phyloP scores from a whole-genome alignment of 2,797 vertebrate genomes.

The Ceryle rudis region DNA sequence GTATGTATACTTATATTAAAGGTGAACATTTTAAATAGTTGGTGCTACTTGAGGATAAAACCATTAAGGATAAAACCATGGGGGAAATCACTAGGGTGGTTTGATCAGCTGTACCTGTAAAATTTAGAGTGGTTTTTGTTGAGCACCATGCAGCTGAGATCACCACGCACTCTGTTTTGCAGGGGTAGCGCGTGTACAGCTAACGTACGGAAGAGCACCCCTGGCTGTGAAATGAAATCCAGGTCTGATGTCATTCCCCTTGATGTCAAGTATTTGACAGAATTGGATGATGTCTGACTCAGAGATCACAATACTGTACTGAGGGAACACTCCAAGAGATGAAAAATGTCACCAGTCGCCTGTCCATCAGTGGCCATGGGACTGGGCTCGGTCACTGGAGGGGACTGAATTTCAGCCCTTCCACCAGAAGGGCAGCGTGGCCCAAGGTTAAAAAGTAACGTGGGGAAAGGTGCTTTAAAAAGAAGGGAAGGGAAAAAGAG shows the following conservation, averaged over 20 bases:
- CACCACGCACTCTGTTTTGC: neutral
- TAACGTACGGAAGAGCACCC: neutral
- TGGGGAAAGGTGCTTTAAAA: neutral
- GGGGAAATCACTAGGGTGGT: neutral
- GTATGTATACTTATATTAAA: neutral
- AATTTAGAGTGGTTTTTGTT: constrained; percentile 28
- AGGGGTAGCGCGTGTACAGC: neutral
- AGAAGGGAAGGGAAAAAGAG: neutral
- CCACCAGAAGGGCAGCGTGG: accelerated
- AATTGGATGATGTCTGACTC: neutral
- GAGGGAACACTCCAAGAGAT: neutral
- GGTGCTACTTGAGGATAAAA: constrained; percentile 19
- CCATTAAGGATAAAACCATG: neutral
- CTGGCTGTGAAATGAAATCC: neutral
- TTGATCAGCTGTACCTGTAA: constrained; percentile 1
- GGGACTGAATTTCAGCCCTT: neutral
- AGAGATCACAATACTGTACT: neutral
- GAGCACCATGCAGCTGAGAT: neutral
- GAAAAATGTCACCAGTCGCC: neutral
- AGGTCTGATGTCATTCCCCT: neutral
- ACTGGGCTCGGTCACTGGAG: neutral
- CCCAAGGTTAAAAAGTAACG: neutral
- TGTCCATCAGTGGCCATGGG: accelerated
- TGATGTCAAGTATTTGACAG: neutral
- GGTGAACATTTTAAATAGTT: neutral